Percentiles rank a stretch among this genome's conserved stretches.
These are phyloP conservation scores for Phytoseiulus persimilis DNA, from an alignment of 2,888 invertebrate genomes.

Conservation along the genomic window DNA sequence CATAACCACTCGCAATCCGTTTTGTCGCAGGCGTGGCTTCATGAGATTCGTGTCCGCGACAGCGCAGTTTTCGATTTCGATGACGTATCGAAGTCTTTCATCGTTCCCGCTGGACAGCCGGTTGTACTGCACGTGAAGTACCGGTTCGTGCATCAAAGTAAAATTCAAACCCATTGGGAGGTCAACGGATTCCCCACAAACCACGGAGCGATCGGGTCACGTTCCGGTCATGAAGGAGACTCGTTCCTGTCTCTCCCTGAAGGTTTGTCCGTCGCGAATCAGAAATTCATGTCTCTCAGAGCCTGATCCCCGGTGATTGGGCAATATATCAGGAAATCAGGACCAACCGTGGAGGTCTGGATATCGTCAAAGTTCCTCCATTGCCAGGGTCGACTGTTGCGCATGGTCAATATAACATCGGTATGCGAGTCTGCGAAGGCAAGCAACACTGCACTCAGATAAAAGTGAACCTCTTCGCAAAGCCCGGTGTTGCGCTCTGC, in stretches of 20 bases:
- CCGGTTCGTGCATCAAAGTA: slow-evolving; percentile 18
- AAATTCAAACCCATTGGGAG: slow-evolving; percentile 29
- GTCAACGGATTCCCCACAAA: slow-evolving; percentile 25
- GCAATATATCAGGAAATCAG: too few relatives aligned
- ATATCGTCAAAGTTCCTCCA: neutral
- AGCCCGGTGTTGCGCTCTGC: slow-evolving; percentile 30
- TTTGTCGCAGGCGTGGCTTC: slow-evolving; percentile 8
- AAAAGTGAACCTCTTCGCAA: slow-evolving; percentile 10
- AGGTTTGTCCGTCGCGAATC: neutral
- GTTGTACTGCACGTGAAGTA: slow-evolving; percentile 25
- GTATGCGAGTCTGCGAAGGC: slow-evolving; percentile 29
- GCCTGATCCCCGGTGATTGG: neutral
- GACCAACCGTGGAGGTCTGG: neutral
- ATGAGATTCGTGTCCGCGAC: slow-evolving; percentile 6
- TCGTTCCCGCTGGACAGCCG: slow-evolving; percentile 24
- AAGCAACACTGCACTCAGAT: slow-evolving; percentile 30
- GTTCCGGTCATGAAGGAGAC: slow-evolving; percentile 15
- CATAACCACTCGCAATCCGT: too few relatives aligned
- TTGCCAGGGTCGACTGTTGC: neutral
- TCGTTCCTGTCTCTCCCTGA: slow-evolving; percentile 35
- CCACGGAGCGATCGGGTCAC: slow-evolving; percentile 32
- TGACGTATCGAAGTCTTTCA: neutral
- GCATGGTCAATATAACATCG: neutral
- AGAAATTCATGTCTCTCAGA: neutral
- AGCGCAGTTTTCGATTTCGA: slow-evolving; percentile 22